Conservation (phyloP, 2,797 vertebrate species). For the Microctenopoma stevenorrisi region DNA sequence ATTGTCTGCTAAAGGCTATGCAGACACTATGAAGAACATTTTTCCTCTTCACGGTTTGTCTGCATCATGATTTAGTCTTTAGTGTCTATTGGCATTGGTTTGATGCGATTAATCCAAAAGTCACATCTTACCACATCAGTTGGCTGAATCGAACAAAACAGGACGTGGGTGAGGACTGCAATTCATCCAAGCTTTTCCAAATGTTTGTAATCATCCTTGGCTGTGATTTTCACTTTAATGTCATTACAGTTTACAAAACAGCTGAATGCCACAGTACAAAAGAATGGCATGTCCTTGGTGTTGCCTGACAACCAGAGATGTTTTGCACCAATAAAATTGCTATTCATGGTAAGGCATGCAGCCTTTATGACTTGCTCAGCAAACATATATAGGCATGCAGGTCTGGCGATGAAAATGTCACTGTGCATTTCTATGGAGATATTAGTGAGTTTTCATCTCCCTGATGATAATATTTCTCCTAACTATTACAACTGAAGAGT, state of each 20-base stretch:
- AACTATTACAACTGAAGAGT: neutral
- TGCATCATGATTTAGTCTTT: constrained; percentile 13
- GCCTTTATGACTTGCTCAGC: constrained; percentile 34
- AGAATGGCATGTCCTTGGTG: constrained; percentile 81
- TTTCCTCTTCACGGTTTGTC: neutral
- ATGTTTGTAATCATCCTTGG: constrained; percentile 59
- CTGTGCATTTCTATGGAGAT: neutral
- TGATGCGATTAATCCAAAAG: constrained; percentile 46
- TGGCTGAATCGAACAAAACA: constrained; percentile 52
- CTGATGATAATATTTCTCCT: neutral
- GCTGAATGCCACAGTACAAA: constrained; percentile 64
- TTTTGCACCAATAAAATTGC: constrained; percentile 75
- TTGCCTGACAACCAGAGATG: constrained; percentile 80
- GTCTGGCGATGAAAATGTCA: constrained; percentile 17
- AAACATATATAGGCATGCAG: constrained; percentile 3
- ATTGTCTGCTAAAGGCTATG: neutral
- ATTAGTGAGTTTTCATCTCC: neutral
- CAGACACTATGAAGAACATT: neutral
- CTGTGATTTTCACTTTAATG: constrained; percentile 58
- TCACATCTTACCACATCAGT: constrained; percentile 40
- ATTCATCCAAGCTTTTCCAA: constrained; percentile 53
- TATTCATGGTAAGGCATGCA: constrained; percentile 37
- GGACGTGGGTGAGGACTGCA: constrained; percentile 38
- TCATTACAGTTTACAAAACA: constrained; percentile 56
- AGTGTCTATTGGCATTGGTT: constrained; percentile 31